Conservation (phyloP, 2,888 invertebrate species). For the Rhamnusium bicolor region DNA sequence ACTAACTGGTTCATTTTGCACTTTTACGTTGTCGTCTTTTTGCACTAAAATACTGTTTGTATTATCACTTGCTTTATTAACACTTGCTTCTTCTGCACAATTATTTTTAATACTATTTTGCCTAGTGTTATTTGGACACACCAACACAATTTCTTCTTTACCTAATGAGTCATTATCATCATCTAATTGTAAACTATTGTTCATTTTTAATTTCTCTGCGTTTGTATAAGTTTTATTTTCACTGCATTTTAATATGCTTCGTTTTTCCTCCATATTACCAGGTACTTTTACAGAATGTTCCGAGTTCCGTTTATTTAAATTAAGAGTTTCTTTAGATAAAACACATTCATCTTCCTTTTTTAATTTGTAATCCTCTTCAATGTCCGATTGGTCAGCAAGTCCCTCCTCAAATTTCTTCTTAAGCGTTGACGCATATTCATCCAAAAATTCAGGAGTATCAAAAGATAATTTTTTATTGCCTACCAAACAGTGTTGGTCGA, state of each 20-base stretch:
- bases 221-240: constrained; percentile 57
- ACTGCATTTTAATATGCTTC: constrained; percentile 66
- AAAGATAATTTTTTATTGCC: constrained; percentile 68
- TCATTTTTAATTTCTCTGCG: constrained; percentile 61
- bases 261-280: constrained; percentile 63
- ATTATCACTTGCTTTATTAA: constrained; percentile 54
- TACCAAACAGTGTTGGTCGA: constrained; percentile 65
- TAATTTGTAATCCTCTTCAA: constrained; percentile 50
- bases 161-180: constrained; percentile 37
- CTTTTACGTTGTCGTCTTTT: constrained; percentile 53
- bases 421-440: constrained; percentile 66
- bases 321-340: constrained; percentile 67
- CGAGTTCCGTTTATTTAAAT: constrained; percentile 67
- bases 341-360: constrained; percentile 60
- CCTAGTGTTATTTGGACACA: constrained; percentile 52
- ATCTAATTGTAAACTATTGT: constrained; percentile 49
- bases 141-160: constrained; percentile 39
- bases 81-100: constrained; percentile 46
- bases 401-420: constrained; percentile 64
- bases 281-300: constrained; percentile 66
- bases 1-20: constrained; percentile 58
- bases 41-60: constrained; percentile 59
- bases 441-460: constrained; percentile 68
- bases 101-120: constrained; percentile 56
- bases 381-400: constrained; percentile 45